A percentile compares a stretch with the other conserved stretches of the same genome.
These are phyloP conservation scores for Galendromus occidentalis DNA, from an alignment of 1,140 invertebrate genomes.

Conservation along the genomic window DNA sequence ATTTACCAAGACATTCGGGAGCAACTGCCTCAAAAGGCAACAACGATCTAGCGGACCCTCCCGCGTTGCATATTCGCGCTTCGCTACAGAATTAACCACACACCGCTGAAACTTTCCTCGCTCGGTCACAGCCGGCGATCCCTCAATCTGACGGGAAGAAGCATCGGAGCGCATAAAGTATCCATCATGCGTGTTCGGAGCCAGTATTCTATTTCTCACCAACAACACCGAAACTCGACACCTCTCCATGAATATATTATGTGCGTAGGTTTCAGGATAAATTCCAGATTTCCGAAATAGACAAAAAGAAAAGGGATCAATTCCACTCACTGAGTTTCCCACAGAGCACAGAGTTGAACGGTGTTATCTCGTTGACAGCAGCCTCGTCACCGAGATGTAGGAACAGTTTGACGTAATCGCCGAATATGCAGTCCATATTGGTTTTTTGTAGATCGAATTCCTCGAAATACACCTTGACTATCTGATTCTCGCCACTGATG, in stretches of 20 bases:
- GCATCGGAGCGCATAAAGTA: neutral
- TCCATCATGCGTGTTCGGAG: neutral
- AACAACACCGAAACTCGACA: too few species aligned
- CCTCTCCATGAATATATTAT: too few species aligned
- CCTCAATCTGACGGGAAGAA: neutral
- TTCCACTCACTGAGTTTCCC: constrained; percentile 30
- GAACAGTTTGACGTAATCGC: constrained; percentile 60
- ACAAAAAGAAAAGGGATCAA: constrained; percentile 16
- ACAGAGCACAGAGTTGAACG: constrained; percentile 51
- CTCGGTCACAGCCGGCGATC: neutral
- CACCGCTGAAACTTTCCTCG: neutral
- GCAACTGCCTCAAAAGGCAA: too few species aligned
- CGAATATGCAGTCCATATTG: constrained; percentile 36
- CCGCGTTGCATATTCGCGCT: too few species aligned
- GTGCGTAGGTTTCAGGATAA: neutral
- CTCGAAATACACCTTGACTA: constrained; percentile 55
- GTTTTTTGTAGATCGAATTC: constrained; percentile 45
- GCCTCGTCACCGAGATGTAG: constrained; percentile 41
- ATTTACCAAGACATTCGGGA: too few species aligned
- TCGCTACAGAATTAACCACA: too few species aligned
- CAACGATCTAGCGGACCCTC: too few species aligned
- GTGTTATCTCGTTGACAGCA: constrained; percentile 53
- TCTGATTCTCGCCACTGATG: constrained; percentile 48
- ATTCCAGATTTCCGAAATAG: neutral
- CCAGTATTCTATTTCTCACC: neutral